Evolutionary conservation across 2,113 vertebrate species (phyloP), one percentile per base, ranked within the genome.

Genomic region (Ammodytes dubius): DNA sequence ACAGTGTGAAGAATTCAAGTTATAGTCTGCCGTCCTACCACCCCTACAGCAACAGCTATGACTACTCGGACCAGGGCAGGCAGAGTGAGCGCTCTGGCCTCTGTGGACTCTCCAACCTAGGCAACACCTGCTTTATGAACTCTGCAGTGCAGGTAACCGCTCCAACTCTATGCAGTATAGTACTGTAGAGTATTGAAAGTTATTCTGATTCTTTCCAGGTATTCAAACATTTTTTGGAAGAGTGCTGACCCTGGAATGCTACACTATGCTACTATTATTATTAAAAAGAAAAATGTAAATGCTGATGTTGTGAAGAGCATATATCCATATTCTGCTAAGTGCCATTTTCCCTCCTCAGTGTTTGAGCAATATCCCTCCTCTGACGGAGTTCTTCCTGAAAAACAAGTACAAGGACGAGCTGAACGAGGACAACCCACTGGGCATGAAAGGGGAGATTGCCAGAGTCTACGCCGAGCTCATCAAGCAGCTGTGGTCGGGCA

Each of bases 121-220:
- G 98, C 61, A 99, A 99, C 95, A 99, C 98, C 1, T 99, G 98
- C 95, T 99, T 99, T 94, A 99, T 99, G 98, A 99, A 99, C 92
- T 99, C 98, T 83, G 98, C 98, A 86, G 97, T 98, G 94, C 98
- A 99, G 97, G 98, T 99, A 97, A 79, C 54, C 0, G 3, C 39
- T 27, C 91, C 58, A 57, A 37, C 10, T 42, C 40, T 4, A 17
- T 58, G 50, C 54, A 53, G 42, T 47, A 1, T 7, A 8, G 35
- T 5, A 27, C 27, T 27, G 27, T 27, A 40, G 56, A 45, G 14
- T 46, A 10, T 11, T 6, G 19, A 19, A 77, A 61, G 15, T 70
- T 65, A 54, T 42, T 61, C 9, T 3, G 17, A 52, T 39, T 17
- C 8, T 65, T 14, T 10, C 3, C 40, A 40, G 7, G 43, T 50